These are phyloP conservation scores for Rhipidura dahli DNA, from an alignment of 2,113 vertebrate species.

Conservation along the genomic window DNA sequence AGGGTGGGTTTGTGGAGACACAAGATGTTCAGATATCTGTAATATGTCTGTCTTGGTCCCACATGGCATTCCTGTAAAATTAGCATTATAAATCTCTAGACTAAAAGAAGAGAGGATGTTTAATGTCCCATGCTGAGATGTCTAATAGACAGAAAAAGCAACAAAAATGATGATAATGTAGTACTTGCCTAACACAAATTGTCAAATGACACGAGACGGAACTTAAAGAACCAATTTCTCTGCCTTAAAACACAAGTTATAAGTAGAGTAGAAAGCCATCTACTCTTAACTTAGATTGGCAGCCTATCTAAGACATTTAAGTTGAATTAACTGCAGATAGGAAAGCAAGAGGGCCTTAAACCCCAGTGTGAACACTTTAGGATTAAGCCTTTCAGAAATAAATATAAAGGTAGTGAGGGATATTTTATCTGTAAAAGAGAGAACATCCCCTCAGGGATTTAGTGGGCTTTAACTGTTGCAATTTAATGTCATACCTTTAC, in stretches of 20 bases:
- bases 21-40: background rate
- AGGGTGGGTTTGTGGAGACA: background rate
- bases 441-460: slow-evolving; percentile 18
- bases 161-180: background rate
- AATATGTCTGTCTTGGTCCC: background rate
- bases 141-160: slow-evolving; percentile 28
- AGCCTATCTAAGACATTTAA: background rate
- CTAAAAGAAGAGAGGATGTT: slow-evolving; percentile 23
- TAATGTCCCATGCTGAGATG: slow-evolving; percentile 14
- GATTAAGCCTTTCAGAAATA: slow-evolving; percentile 26
- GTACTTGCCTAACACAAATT: background rate
- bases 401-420: background rate
- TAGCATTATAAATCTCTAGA: slow-evolving; percentile 17
- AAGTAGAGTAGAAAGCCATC: background rate
- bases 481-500: slow-evolving; percentile 39
- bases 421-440: slow-evolving; percentile 1
- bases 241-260: background rate
- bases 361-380: background rate
- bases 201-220: slow-evolving; percentile 4
- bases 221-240: background rate
- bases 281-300: background rate
- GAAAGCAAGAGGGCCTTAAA: slow-evolving; percentile 23
- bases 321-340: slow-evolving; percentile 10
- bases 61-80: background rate
- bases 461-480: slow-evolving; percentile 13